phyloP scores from a whole-genome alignment of 2,113 vertebrate species.

The Bombycilla garrulus region DNA sequence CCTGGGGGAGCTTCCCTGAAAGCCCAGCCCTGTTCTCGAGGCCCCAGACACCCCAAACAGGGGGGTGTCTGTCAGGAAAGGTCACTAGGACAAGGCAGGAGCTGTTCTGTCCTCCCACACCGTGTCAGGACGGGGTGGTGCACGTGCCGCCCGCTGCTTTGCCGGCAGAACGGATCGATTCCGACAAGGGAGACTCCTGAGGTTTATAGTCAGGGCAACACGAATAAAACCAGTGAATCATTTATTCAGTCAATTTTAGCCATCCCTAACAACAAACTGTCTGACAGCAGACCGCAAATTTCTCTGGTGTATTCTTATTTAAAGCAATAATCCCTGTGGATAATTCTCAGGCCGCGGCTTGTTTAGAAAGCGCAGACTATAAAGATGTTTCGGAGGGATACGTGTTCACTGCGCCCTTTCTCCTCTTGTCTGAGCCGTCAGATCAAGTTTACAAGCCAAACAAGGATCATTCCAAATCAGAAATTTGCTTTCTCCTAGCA shows the following conservation, averaged over 20 bases:
- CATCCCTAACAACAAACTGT: background rate
- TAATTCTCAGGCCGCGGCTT: background rate
- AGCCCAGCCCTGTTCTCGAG: background rate
- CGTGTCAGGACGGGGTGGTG: accelerated
- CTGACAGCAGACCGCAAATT: background rate
- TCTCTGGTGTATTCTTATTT: background rate
- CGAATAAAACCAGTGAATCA: background rate
- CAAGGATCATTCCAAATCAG: background rate
- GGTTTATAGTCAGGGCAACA: background rate
- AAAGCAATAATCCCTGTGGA: background rate
- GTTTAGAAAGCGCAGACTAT: background rate
- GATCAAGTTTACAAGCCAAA: background rate
- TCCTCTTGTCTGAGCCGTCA: background rate
- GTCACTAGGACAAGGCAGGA: background rate
- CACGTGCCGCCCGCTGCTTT: accelerated
- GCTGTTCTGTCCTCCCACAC: background rate
- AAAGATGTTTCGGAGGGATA: background rate
- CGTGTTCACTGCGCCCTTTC: accelerated
- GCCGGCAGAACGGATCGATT: background rate
- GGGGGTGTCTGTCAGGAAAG: background rate
- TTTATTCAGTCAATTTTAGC: background rate
- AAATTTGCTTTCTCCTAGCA: background rate
- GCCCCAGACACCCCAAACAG: background rate
- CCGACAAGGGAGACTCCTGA: background rate
- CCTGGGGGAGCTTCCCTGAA: background rate